Percentiles rank a stretch among this genome's conserved stretches.
Conservation (phyloP, 2,113 vertebrate species). For the Coturnix japonica region DNA sequence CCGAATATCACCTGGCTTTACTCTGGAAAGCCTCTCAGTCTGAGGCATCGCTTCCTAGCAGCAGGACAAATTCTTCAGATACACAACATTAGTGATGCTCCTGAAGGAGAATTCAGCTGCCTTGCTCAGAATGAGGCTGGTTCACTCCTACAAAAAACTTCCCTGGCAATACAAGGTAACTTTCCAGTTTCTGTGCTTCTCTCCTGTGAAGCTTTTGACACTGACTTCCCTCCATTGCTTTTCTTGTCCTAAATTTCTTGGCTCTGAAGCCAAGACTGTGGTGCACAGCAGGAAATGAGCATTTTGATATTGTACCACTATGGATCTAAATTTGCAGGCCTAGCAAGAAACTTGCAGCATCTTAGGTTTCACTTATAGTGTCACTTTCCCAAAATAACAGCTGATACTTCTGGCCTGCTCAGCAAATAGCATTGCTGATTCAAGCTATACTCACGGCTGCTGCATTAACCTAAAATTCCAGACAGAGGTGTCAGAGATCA, state of each 20-base stretch:
- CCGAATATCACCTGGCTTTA: conserved; percentile 83
- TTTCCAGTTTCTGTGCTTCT: neutral
- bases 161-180: conserved; percentile 79
- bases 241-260: neutral
- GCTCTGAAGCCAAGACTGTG: neutral
- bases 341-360: neutral
- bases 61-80: conserved; percentile 77
- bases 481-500: neutral
- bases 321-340: neutral
- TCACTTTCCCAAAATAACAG: neutral
- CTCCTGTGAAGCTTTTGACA: neutral
- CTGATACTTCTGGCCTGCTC: neutral
- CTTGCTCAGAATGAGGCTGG: conserved; percentile 83
- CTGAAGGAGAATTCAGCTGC: conserved; percentile 79
- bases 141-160: conserved; percentile 62
- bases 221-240: neutral
- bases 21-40: conserved; percentile 63
- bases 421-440: neutral
- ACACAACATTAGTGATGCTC: conserved; percentile 69
- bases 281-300: neutral
- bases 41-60: conserved; percentile 66
- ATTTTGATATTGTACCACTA: neutral
- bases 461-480: neutral
- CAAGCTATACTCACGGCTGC: neutral
- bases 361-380: neutral